These are phyloP conservation scores for Anguilla obscura DNA, from an alignment of 2,797 vertebrate species.

Conservation along the genomic window DNA sequence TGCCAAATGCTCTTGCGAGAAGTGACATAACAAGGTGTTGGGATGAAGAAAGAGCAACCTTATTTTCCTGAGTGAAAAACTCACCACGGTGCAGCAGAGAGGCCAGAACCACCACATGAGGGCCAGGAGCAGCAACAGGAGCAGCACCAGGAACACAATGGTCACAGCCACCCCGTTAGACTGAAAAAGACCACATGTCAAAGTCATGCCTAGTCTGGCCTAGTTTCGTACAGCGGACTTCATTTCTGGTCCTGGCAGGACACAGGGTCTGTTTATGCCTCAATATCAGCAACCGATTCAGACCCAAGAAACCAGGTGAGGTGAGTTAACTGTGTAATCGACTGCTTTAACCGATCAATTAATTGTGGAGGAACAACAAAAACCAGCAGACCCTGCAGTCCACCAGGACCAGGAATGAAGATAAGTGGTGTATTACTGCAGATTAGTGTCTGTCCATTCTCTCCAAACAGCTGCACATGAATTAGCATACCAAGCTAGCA, in stretches of 20 bases:
- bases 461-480: background rate
- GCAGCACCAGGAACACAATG: constrained; percentile 84
- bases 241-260: too few species aligned
- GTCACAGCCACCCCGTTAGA: constrained; percentile 74
- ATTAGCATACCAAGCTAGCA: too few species aligned
- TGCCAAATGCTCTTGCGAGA: background rate
- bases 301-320: too few species aligned
- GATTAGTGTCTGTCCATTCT: background rate
- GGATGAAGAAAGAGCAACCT: background rate
- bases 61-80: constrained; percentile 51
- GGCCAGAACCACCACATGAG: constrained; percentile 98
- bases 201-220: background rate
- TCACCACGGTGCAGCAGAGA: constrained; percentile 96
- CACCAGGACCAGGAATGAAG: background rate
- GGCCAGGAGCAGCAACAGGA: constrained; percentile 75
- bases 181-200: constrained; percentile 58
- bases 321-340: too few species aligned
- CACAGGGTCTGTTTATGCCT: too few species aligned
- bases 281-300: too few species aligned
- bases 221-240: background rate
- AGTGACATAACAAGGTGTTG: background rate
- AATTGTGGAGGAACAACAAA: too few species aligned
- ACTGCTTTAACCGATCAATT: too few species aligned
- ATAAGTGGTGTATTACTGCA: background rate
- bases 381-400: background rate